Evolutionary conservation across 2,888 invertebrate species (phyloP).

Genomic region (Rutpela maculata): DNA sequence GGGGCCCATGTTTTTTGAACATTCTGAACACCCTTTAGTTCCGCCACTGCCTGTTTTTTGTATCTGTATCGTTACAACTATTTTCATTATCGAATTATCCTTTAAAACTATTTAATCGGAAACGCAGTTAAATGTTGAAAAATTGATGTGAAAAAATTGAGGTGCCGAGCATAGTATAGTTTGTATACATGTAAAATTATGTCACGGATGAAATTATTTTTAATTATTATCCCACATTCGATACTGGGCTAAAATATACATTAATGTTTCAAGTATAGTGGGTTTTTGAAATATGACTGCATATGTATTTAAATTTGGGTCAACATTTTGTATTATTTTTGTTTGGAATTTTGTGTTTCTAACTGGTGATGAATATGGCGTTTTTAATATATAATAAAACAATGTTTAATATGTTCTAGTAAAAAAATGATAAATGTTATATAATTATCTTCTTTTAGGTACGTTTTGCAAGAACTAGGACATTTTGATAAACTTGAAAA

Average conservation of each 20-base stretch:
- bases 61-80: too few species aligned
- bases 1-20: too few species aligned
- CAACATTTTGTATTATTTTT: neutral
- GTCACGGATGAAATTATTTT: neutral
- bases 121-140: too few species aligned
- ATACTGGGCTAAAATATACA: neutral
- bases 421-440: neutral
- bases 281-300: neutral
- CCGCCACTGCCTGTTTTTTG: too few species aligned
- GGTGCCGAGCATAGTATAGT: neutral
- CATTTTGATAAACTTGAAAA: conserved; percentile 80
- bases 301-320: neutral
- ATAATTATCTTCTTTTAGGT: conserved; percentile 77
- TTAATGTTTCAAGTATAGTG: neutral
- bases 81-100: too few species aligned
- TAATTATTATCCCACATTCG: too few species aligned
- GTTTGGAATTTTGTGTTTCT: neutral
- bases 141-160: too few species aligned
- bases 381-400: too few species aligned
- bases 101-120: too few species aligned
- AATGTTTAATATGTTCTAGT: too few species aligned
- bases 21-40: too few species aligned
- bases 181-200: neutral
- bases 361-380: neutral
- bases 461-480: conserved; percentile 84